Evolutionary conservation across 2,888 invertebrate species (phyloP), one percentile per base, ranked within the genome.

Genomic region (Eupithecia tripunctaria): DNA sequence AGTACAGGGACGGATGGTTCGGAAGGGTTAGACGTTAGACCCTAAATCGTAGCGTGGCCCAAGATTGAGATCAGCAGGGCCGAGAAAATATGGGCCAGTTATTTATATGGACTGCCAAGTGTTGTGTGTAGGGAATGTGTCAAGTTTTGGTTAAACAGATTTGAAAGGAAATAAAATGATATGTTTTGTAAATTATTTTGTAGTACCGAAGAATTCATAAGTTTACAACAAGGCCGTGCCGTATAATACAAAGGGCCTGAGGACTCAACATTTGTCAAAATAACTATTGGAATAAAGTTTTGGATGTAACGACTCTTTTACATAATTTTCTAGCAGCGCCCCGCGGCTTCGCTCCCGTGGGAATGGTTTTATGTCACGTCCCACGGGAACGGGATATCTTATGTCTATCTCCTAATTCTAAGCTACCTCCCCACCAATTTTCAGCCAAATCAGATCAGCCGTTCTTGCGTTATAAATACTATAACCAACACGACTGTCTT

Each of bases 1-100:
- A 51, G 65, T 38, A 41, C 21, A 51, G 47, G 47, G 47, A 43
- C 12, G 29, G 66, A 63, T 63, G 64, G 64, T 38, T 25, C 38
- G 38, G 67, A 21, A 59, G 18, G 56, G 73, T 56, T 25, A 25
- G 25, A 56, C 25, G 68, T 68, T 70, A 59, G 67, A 74, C 74
- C 74, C 68, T 25, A 56, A 68, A 71, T 71, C 68, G 68, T 65
- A 71, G 21, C 68, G 29, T 41, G 29, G 60, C 62, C 66, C 60
- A 47, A 74, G 71, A 70, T 59, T 69, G 41, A 67, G 66, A 69
- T 71, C 68, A 67, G 66, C 69, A 59, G 25, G 29, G 56, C 62
- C 32, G 47, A 65, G 66, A 67, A 74, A 63, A 67, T 71, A 74
- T 68, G 68, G 68, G 68, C 51, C 65, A 68, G 47, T 69, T 74